Evolutionary conservation across 2,113 vertebrate species (phyloP), one percentile per base, ranked within the genome.

Genomic region (Poecile atricapillus): DNA sequence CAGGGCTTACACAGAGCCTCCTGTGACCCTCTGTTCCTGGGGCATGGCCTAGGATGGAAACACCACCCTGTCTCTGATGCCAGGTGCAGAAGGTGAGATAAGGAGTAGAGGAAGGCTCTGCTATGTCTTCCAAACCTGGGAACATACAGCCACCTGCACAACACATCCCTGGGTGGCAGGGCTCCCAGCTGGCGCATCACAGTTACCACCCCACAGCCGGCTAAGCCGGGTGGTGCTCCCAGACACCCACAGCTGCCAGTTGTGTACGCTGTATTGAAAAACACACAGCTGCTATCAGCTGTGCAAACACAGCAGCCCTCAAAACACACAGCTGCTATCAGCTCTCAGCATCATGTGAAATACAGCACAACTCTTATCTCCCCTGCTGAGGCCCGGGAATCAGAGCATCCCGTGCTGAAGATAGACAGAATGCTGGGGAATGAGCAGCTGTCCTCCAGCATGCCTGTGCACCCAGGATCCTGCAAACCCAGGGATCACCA

Each of bases 381-480:
- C 59, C 3, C 3, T 0, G 0, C 19, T 0, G 19, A 89, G 60
- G 89, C 47, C 33, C 4, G 6, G 52, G 83, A 90, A 81, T 86
- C 39, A 27, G 59, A 0, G 0, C 30, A 67, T 77, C 83, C 52
- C 0, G 0, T 0, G 0, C 44, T 0, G n/a, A 35, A 76, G 49
- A 39, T 14, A 78, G 0, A 1, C 46, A 70, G 55, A 93, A 78
- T 43, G 41, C 16, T 35, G 43, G 15, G 59, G 83, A 74, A 81
- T 0, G 0, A 37, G 27, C 37, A 70, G 76, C 39, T 77, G 27
- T 73, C 49, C n/a, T 73, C 70, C 82, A 73, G 12, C 62, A 37
- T 0, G 1, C 28, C 52, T 6, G 9, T 10, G 31, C 24, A 56
- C 5, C 16, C 30, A 73, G 69, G 24, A 23, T 78, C 58, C 65